Evolutionary conservation across 2,113 vertebrate species (phyloP).

Genomic region (Phocoena sinus): DNA sequence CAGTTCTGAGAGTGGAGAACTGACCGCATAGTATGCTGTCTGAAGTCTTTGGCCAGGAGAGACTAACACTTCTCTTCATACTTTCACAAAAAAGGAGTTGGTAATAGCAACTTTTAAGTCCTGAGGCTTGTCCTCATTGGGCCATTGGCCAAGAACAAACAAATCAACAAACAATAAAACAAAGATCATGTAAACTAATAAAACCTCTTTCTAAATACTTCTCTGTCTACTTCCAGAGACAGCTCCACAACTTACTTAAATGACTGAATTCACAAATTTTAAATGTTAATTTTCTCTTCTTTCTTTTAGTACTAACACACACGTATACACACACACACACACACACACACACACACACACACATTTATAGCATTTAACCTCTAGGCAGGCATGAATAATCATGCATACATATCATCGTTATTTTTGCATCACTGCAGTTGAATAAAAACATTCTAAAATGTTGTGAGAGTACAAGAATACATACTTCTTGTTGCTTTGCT

Average conservation of each 20-base stretch:
- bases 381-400: not conserved
- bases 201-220: not conserved
- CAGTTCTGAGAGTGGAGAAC: not conserved
- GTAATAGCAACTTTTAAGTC: not conserved
- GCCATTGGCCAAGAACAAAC: not conserved
- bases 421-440: not conserved
- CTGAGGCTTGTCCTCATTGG: not conserved
- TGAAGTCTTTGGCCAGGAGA: not conserved
- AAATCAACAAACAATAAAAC: not conserved
- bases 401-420: not conserved
- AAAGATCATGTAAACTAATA: not conserved
- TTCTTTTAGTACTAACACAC: not conserved
- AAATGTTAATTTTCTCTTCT: not conserved
- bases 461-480: not conserved
- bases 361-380: not conserved
- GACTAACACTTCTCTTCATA: not conserved
- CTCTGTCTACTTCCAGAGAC: not conserved
- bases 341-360: not conserved
- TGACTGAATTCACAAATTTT: not conserved
- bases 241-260: not conserved
- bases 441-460: slow-evolving; percentile 24
- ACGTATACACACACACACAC: not conserved
- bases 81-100: not conserved
- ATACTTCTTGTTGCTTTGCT: not conserved
- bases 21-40: not conserved